phyloP scores from a whole-genome alignment of 2,113 vertebrate species.

The Alethe castanea region DNA sequence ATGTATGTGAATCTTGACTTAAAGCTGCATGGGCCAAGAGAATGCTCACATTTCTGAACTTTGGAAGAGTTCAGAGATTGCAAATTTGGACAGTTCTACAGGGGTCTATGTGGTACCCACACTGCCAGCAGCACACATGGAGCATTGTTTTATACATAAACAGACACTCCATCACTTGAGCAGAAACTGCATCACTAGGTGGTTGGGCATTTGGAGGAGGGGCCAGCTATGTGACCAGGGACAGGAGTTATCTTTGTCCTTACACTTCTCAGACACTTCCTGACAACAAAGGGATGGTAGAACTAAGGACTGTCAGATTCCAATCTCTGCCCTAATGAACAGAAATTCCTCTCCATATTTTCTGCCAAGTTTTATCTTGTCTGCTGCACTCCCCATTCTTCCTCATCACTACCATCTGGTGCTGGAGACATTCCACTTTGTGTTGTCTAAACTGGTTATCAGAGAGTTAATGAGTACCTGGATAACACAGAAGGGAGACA shows the following conservation, averaged over 20 bases:
- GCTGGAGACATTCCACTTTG: constrained; percentile 19
- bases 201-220: background rate
- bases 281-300: constrained; percentile 1
- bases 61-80: background rate
- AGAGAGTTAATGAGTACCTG: constrained; percentile 58
- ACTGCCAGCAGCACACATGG: background rate
- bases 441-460: constrained; percentile 49
- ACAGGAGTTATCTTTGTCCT: background rate
- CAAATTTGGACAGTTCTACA: background rate
- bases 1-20: background rate
- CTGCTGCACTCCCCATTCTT: constrained; percentile 15
- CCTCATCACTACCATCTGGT: constrained; percentile 46
- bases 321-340: constrained; percentile 15
- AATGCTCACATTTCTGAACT: background rate
- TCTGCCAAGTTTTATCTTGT: constrained; percentile 54
- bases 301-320: constrained; percentile 10
- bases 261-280: background rate
- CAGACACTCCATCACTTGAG: background rate
- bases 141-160: background rate
- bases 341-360: constrained; percentile 30
- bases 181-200: background rate
- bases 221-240: background rate
- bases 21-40: background rate
- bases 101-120: background rate
- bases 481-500: background rate